Conservation (phyloP, 2,888 invertebrate genomes). For the Volucella bombylans region DNA sequence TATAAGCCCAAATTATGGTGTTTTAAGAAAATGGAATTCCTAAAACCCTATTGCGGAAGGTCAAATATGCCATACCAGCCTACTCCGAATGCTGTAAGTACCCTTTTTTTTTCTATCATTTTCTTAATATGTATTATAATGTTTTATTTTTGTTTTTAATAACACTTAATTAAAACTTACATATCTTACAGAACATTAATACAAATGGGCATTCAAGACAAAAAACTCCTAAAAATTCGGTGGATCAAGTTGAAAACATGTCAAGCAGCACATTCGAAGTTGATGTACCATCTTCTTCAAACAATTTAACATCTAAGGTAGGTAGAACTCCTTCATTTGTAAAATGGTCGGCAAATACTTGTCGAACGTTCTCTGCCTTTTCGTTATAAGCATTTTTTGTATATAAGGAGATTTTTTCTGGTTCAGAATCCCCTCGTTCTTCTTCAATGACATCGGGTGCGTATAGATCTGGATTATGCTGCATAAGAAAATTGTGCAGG, state of each 20-base stretch:
- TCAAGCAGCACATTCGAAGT: constrained; percentile 57
- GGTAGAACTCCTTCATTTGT: constrained; percentile 57
- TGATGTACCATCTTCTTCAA: constrained; percentile 46
- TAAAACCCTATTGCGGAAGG: constrained; percentile 50
- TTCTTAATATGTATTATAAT: background rate
- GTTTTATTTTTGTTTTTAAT: background rate
- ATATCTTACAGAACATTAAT: constrained; percentile 16
- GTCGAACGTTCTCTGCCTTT: constrained; percentile 53
- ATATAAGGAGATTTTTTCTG: constrained; percentile 31
- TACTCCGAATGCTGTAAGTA: constrained; percentile 34
- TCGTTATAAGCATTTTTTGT: constrained; percentile 27
- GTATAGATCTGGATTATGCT: constrained; percentile 57
- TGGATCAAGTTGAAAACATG: constrained; percentile 43
- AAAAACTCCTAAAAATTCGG: constrained; percentile 1
- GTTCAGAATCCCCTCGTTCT: background rate
- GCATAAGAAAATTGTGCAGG: constrained; percentile 68
- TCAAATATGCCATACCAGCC: constrained; percentile 9
- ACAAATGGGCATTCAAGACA: background rate
- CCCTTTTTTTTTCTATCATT: background rate
- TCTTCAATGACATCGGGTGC: constrained; percentile 9
- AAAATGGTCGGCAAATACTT: constrained; percentile 62
- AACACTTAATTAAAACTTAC: constrained; percentile 3
- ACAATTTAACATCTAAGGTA: constrained; percentile 63
- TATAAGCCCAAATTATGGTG: constrained; percentile 67
- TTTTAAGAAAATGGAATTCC: constrained; percentile 67